Base-by-base conservation (phyloP, 2,888 invertebrate genomes). In the Synergus itoensis region DNA sequence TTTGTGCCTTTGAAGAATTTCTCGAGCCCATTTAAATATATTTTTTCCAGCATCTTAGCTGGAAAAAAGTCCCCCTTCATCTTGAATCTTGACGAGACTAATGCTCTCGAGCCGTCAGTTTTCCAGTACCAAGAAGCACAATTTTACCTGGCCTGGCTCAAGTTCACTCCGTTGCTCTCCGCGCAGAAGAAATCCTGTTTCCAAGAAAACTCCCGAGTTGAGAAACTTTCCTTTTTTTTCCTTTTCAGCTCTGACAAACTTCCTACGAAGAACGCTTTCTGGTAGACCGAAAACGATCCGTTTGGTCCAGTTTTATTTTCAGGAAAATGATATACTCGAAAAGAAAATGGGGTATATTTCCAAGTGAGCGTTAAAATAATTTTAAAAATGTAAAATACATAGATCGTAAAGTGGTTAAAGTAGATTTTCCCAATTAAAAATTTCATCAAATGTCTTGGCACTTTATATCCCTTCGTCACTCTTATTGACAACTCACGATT, bases 81-180 rank as follows among this genome's bases (percentile, higher is more conserved):
- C 73, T 53, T 73, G 73, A 53, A 73, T 73, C 53, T 73, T 73
- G 73, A 73, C 73, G 73, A 73, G 69, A 36, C 73, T 73, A 73
- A 73, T 77, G 53, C 53, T 57, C 43, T 78, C 48, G 64, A 60
- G 76, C 41, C 65, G 43, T 69, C 53, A 73, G 28, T 73, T 73
- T 73, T 73, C 73, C 73, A 73, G 48, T 73, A 73, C 73, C 73
- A 53, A 73, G 73, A 73, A 77, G 65, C 65, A 80, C 79, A 81
- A 81, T 79, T 79, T 80, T 83, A 83, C 83, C 83, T 80, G 80
- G 62, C 78, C 60, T 64, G 81, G 77, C 79, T 81, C 77, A 53
- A 78, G 81, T 79, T 80, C 79, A 78, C 79, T 79, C 40, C 48
- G 78, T 77, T 76, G 77, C 69, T 16, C 78, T 41, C 64, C 62